phyloP scores from a whole-genome alignment of 2,888 invertebrate species.

The Hirtodrosophila cameraria region DNA sequence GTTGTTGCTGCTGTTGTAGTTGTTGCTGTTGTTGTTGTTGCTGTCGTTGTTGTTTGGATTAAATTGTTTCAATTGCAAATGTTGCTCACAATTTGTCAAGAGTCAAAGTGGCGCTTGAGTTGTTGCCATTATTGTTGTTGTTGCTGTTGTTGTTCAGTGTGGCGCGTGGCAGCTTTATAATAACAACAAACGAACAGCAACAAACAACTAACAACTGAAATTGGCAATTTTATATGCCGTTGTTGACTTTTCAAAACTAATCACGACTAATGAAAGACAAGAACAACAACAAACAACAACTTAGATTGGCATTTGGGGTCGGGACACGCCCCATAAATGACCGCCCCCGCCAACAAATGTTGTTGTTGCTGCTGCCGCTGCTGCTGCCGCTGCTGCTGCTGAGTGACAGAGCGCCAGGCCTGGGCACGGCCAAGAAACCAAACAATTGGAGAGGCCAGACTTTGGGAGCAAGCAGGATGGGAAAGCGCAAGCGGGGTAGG shows the following conservation, averaged over 20 bases:
- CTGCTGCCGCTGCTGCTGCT: conserved; percentile 32
- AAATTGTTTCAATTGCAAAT: conserved; percentile 74
- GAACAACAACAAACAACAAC: conserved; percentile 20
- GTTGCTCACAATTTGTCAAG: conserved; percentile 71
- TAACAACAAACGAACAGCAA: conserved; percentile 26
- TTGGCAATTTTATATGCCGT: conserved; percentile 41
- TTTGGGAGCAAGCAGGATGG: conserved; percentile 25
- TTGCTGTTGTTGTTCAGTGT: conserved; percentile 22
- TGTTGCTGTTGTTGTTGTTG: conserved; percentile 21
- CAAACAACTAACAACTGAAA: conserved; percentile 32
- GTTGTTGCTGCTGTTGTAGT: not conserved
- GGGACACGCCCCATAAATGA: conserved; percentile 53
- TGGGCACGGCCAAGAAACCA: conserved; percentile 63
- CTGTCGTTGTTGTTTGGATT: conserved; percentile 50
- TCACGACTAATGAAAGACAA: conserved; percentile 71
- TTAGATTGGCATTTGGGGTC: conserved; percentile 69
- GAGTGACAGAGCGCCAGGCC: conserved; percentile 60
- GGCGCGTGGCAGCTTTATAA: conserved; percentile 60
- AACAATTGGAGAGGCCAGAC: conserved; percentile 50
- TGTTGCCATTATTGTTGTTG: conserved; percentile 21
- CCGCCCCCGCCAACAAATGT: conserved; percentile 14
- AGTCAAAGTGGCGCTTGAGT: conserved; percentile 69
- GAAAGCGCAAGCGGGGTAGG: not conserved
- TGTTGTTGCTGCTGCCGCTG: not conserved
- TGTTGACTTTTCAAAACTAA: conserved; percentile 63